Conservation (phyloP, 2,888 invertebrate genomes). For the Galerucella calmariensis region DNA sequence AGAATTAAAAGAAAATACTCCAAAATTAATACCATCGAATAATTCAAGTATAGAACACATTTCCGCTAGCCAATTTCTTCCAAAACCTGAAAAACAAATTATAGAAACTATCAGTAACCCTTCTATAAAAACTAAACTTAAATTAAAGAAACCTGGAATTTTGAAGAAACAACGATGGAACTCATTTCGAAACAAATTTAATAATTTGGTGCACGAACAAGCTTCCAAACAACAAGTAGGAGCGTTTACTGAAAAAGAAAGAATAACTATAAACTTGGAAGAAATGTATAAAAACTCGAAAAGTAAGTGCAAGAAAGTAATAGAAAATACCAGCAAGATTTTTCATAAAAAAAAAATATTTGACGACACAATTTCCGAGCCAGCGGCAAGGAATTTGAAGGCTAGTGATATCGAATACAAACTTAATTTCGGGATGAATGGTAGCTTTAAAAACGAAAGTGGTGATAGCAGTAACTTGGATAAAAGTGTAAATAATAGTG, state of each 20-base stretch:
- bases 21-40: constrained; percentile 47
- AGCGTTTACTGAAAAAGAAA: constrained; percentile 59
- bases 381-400: constrained; percentile 45
- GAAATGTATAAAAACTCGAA: constrained; percentile 63
- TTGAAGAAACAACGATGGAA: constrained; percentile 58
- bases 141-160: constrained; percentile 53
- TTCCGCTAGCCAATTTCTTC: constrained; percentile 59
- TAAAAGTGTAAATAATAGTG: constrained; percentile 37
- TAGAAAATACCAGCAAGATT: constrained; percentile 60
- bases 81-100: constrained; percentile 26
- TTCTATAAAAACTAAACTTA: constrained; percentile 51
- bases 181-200: constrained; percentile 59
- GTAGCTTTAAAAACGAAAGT: constrained; percentile 27
- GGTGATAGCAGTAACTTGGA: constrained; percentile 21
- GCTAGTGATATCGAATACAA: constrained; percentile 59
- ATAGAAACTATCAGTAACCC: constrained; percentile 54
- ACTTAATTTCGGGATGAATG: constrained; percentile 47
- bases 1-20: constrained; percentile 48
- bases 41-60: constrained; percentile 62
- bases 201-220: constrained; percentile 59
- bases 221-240: constrained; percentile 61
- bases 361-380: constrained; percentile 51
- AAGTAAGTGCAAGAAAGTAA: constrained; percentile 60
- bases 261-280: constrained; percentile 58
- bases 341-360: constrained; percentile 52